Evolutionary conservation across 2,113 vertebrate genomes (phyloP), one percentile per base, ranked within the genome.

Genomic region (Panurus biarmicus): DNA sequence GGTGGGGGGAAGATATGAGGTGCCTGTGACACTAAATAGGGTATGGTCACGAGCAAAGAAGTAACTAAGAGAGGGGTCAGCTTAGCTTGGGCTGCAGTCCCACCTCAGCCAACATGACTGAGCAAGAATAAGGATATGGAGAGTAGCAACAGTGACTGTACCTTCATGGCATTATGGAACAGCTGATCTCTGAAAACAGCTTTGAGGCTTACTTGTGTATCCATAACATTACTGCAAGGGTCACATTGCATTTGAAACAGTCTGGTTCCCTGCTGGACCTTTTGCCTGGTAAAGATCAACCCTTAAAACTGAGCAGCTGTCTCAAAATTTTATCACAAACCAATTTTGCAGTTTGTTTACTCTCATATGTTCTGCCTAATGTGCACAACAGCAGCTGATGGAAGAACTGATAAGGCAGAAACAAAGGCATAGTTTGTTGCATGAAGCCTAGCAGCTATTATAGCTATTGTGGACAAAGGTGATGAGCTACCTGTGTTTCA

Each of bases 401-500:
- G 90, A 85, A 94, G 42, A 73, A 71, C 7, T 36, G 89, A 76
- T 70, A 87, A 97, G 88, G 53, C 36, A 74, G 62, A 92, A 92
- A 66, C 45, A 94, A 96, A 96, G 50, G n/a, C 29, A 72, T 44
- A 51, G 35, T 69, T 91, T 94, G 45, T 89, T n/a, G 8, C 11
- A 8, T 58, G 90, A 96, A 96, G 25, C 48, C 56, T 90, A 90
- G 56, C 40, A 74, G 82, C 82, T 97, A 60, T 94, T 90, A 80
- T 83, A 94, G 67, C 72, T 86, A 42, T 56, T 93, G 69, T 92
- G 54, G 51, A 74, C 40, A 23, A 90, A 47, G 21, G 14, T 92
- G 36, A 18, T 38, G n/a, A 97, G 64, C 72, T 93, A 90, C 76
- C 53, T 94, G 23, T 90, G 67, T 84, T 95, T 97, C 69, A 91